Evolutionary conservation across 1,140 invertebrate species (phyloP).

Genomic region (Lanistes nyassanus): DNA sequence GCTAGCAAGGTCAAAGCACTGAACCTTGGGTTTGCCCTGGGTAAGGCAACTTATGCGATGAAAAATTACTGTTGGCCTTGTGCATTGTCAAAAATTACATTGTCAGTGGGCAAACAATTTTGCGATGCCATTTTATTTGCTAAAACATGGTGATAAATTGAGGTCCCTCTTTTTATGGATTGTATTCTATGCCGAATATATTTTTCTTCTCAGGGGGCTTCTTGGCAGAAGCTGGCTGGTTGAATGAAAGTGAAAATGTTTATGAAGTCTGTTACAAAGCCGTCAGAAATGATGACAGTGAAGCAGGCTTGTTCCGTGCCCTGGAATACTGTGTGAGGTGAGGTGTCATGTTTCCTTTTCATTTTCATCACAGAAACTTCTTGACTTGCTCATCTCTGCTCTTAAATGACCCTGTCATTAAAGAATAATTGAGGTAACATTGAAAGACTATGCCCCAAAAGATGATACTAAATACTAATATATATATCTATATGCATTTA

Average conservation of each 20-base stretch:
- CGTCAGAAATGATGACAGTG: slow-evolving; percentile 47
- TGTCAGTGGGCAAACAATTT: neutral
- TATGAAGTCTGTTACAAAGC: slow-evolving; percentile 72
- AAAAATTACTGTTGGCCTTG: too few relatives aligned
- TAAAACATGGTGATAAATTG: neutral
- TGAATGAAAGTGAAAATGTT: slow-evolving; percentile 77
- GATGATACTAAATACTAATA: neutral
- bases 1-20: slow-evolving; percentile 50
- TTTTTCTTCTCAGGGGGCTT: slow-evolving; percentile 74
- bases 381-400: neutral
- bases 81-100: neutral
- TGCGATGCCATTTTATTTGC: neutral
- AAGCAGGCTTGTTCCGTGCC: slow-evolving; percentile 45
- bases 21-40: slow-evolving; percentile 62
- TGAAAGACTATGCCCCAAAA: neutral
- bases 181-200: neutral
- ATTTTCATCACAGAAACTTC: neutral
- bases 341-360: slow-evolving; percentile 6
- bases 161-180: neutral
- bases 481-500: slow-evolving; percentile 36
- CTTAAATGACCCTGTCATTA: neutral
- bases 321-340: slow-evolving; percentile 65
- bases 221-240: slow-evolving; percentile 88
- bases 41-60: slow-evolving; percentile 37
- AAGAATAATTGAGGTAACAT: neutral